Conservation (phyloP, 2,113 vertebrate species). For the Laticauda laticaudata region DNA sequence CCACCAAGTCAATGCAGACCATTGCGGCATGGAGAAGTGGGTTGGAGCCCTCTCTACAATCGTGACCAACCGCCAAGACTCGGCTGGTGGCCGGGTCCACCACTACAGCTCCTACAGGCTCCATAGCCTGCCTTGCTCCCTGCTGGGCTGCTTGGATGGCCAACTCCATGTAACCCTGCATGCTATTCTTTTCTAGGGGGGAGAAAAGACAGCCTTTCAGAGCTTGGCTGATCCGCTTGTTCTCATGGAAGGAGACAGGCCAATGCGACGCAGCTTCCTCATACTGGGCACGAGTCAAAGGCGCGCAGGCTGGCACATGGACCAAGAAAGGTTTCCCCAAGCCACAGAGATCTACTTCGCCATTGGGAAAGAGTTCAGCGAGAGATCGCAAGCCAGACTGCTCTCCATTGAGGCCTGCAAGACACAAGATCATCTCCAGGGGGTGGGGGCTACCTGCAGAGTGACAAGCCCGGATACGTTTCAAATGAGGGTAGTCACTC, state of each 20-base stretch:
- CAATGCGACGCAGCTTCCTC: constrained; percentile 78
- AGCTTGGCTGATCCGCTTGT: constrained; percentile 75
- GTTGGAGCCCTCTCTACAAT: constrained; percentile 62
- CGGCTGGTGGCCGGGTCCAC: constrained; percentile 69
- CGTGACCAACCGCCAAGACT: constrained; percentile 76
- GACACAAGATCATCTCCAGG: constrained; percentile 80
- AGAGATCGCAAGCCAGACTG: constrained; percentile 5
- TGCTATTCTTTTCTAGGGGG: constrained; percentile 58
- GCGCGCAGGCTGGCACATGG: constrained; percentile 69
- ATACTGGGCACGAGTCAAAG: constrained; percentile 82
- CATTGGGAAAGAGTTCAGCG: constrained; percentile 60
- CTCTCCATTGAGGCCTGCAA: constrained; percentile 24
- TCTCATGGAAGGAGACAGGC: constrained; percentile 85
- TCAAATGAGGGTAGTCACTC: constrained; percentile 73
- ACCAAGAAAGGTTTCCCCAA: constrained; percentile 81
- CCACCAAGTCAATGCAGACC: constrained; percentile 86
- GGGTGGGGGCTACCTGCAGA: constrained; percentile 52
- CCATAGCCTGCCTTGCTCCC: constrained; percentile 63
- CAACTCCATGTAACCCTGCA: constrained; percentile 75
- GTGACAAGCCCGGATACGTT: constrained; percentile 76
- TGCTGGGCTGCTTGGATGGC: constrained; percentile 72
- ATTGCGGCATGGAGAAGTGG: constrained; percentile 84
- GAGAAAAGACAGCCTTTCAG: constrained; percentile 75
- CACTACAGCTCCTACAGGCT: constrained; percentile 74
- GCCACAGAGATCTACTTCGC: constrained; percentile 48